A percentile compares a stretch with the other conserved stretches of the same genome.
phyloP scores from a whole-genome alignment of 2,113 vertebrate genomes.

The Apodemus sylvaticus region DNA sequence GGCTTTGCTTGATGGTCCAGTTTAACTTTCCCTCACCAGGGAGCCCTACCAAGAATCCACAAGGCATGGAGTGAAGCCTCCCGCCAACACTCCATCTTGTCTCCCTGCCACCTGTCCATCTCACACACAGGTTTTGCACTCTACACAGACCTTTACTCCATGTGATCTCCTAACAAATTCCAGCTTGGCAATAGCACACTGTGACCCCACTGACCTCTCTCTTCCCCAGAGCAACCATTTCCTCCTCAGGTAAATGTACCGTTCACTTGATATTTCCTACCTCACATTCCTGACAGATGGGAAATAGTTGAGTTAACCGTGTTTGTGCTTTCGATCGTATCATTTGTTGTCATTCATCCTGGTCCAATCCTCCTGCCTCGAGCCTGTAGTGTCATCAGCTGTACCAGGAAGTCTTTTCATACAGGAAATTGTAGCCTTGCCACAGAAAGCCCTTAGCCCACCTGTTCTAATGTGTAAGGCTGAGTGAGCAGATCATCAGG shows the following conservation, averaged over 20 bases:
- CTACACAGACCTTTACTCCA: neutral
- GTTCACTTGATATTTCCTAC: neutral
- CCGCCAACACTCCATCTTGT: neutral
- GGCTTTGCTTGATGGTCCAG: neutral
- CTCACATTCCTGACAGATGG: neutral
- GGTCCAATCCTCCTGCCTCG: neutral
- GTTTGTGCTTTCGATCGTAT: neutral
- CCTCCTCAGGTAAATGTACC: neutral
- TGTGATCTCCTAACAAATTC: neutral
- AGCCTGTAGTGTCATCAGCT: neutral
- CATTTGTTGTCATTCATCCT: neutral
- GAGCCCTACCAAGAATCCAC: neutral
- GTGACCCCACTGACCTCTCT: neutral
- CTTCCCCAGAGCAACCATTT: neutral
- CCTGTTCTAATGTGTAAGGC: neutral
- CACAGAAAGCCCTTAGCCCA: neutral
- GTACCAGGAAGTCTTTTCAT: neutral
- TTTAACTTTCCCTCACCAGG: neutral
- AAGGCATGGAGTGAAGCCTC: neutral
- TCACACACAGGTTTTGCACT: neutral
- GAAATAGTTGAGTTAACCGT: neutral
- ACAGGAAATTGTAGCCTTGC: neutral
- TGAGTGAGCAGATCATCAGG: neutral
- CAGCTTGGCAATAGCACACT: neutral
- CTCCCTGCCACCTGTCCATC: neutral